phyloP scores from a whole-genome alignment of 2,888 invertebrate genomes.

The Eustalomyia histrio region DNA sequence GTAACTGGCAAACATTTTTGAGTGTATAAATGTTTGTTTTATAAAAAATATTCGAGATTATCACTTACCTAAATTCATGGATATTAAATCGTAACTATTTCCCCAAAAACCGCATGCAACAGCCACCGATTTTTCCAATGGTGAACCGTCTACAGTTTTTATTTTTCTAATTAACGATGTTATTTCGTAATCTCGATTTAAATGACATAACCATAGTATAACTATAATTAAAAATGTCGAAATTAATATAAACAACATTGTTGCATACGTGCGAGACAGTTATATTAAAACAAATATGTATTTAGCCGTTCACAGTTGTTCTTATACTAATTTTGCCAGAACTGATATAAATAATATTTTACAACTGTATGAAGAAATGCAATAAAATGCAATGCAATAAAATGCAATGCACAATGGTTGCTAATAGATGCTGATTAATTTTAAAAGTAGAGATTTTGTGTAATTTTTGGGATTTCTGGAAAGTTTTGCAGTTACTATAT shows the following conservation, averaged over 20 bases:
- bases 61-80: slow-evolving; percentile 67
- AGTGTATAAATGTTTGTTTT: too few species aligned
- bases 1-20: too few species aligned
- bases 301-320: not conserved
- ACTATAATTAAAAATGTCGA: slow-evolving; percentile 7
- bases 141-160: slow-evolving; percentile 69
- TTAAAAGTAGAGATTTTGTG: too few species aligned
- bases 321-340: not conserved
- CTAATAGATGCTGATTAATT: too few species aligned
- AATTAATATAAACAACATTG: slow-evolving; percentile 16
- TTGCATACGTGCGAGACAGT: not conserved
- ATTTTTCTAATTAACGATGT: slow-evolving; percentile 62
- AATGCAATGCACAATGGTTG: not conserved
- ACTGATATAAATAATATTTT: not conserved
- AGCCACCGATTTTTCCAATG: slow-evolving; percentile 54
- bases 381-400: too few species aligned
- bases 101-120: slow-evolving; percentile 68
- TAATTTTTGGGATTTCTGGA: too few species aligned
- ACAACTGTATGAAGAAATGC: too few species aligned
- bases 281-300: not conserved
- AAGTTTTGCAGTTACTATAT: too few species aligned
- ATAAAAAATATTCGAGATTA: too few species aligned
- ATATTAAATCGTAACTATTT: slow-evolving; percentile 72
- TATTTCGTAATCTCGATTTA: slow-evolving; percentile 50
- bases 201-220: slow-evolving; percentile 12